Conservation (phyloP, 2,797 vertebrate genomes). For the Sternotherus odoratus region DNA sequence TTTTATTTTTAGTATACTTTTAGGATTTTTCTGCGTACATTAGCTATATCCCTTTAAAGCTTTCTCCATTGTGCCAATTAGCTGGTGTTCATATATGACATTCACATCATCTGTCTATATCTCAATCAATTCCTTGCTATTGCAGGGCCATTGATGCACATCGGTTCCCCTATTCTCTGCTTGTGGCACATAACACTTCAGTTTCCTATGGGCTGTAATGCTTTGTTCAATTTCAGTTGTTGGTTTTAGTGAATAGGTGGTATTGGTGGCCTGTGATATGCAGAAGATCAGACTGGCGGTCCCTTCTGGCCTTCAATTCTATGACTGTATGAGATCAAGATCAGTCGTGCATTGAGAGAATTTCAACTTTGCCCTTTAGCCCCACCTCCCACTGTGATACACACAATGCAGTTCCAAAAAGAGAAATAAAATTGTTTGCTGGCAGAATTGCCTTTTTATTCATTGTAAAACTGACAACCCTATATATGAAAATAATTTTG, state of each 20-base stretch:
- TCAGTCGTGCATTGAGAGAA: neutral
- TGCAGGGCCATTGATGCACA: neutral
- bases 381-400: neutral
- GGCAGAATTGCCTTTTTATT: conserved; percentile 8
- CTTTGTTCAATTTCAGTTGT: neutral
- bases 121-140: neutral
- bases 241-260: neutral
- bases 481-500: conserved; percentile 37
- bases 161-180: neutral
- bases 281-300: neutral
- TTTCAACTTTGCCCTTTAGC: neutral
- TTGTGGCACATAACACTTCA: neutral
- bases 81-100: neutral
- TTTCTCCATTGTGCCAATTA: neutral
- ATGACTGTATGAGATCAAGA: neutral
- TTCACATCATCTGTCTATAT: neutral
- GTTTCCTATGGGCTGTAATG: neutral
- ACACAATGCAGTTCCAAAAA: neutral
- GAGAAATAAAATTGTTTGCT: conserved; percentile 7
- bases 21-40: neutral
- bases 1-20: neutral
- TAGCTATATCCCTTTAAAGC: neutral
- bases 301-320: neutral
- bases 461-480: conserved; percentile 30
- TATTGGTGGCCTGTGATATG: neutral